These are phyloP conservation scores for Peromyscus eremicus DNA, from an alignment of 2,797 vertebrate species.

Conservation along the genomic window DNA sequence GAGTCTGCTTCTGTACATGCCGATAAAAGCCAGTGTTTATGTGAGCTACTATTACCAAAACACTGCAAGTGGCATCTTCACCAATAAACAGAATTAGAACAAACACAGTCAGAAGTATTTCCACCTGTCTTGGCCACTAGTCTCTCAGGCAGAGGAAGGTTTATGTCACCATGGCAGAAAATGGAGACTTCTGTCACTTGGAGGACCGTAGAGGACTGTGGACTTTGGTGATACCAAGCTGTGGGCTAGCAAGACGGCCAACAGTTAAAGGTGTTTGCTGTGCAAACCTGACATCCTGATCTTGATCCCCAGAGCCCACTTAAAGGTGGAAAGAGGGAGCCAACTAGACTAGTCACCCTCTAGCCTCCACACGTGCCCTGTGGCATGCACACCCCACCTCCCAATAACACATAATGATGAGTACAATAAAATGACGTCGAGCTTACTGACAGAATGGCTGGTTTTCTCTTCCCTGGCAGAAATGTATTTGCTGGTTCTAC, in stretches of 20 bases:
- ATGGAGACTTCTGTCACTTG: background rate
- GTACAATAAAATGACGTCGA: background rate
- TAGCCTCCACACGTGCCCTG: background rate
- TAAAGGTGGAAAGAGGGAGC: background rate
- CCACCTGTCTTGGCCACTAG: conserved; percentile 34
- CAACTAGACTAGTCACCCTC: too few relatives aligned
- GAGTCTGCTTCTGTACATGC: conserved; percentile 23
- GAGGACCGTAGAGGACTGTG: conserved; percentile 33
- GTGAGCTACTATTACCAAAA: conserved; percentile 51
- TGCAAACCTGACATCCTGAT: too few relatives aligned
- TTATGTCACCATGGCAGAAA: conserved; percentile 15
- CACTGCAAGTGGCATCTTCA: background rate
- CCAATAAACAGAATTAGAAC: conserved; percentile 36
- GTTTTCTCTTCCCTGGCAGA: conserved; percentile 19
- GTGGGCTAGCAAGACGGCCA: background rate
- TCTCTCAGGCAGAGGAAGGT: conserved; percentile 15
- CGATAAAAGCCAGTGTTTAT: background rate
- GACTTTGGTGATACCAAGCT: background rate
- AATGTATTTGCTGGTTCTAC: background rate
- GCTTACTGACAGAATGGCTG: background rate
- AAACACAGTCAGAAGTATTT: conserved; percentile 29
- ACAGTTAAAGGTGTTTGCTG: background rate
- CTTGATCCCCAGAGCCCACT: background rate
- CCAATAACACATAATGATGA: background rate
- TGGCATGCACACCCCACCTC: background rate